These are phyloP conservation scores for Telmatochromis brichardi DNA, from an alignment of 2,113 vertebrate genomes.

Conservation along the genomic window DNA sequence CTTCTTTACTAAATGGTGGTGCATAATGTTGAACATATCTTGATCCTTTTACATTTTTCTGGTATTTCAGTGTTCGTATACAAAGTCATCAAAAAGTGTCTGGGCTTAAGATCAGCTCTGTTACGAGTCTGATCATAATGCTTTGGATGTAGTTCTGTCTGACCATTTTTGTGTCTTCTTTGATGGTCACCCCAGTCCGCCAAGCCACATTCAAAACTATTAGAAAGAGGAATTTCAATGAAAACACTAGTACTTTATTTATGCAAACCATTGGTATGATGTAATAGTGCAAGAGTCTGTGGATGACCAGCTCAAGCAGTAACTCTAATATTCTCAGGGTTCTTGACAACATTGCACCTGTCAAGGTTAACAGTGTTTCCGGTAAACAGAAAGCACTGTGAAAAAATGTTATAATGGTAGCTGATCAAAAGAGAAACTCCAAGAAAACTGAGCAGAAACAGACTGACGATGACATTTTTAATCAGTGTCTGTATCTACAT, in stretches of 20 bases:
- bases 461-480: not conserved
- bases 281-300: not conserved
- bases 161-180: not conserved
- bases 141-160: not conserved
- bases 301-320: not conserved
- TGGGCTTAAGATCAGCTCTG: fast-evolving
- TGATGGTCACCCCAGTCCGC: not conserved
- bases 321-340: not conserved
- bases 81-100: not conserved
- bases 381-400: not conserved
- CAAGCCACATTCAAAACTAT: not conserved
- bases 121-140: not conserved
- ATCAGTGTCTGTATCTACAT: not conserved
- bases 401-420: not conserved
- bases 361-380: not conserved
- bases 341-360: not conserved
- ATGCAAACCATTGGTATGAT: not conserved
- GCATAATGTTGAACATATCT: not conserved
- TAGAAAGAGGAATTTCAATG: not conserved
- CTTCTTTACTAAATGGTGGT: not conserved
- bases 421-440: not conserved
- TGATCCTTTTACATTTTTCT: not conserved
- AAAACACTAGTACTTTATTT: not conserved
- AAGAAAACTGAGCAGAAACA: not conserved
- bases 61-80: not conserved